Conservation (phyloP, 2,113 vertebrate genomes). For the Sinosuthora webbiana region DNA sequence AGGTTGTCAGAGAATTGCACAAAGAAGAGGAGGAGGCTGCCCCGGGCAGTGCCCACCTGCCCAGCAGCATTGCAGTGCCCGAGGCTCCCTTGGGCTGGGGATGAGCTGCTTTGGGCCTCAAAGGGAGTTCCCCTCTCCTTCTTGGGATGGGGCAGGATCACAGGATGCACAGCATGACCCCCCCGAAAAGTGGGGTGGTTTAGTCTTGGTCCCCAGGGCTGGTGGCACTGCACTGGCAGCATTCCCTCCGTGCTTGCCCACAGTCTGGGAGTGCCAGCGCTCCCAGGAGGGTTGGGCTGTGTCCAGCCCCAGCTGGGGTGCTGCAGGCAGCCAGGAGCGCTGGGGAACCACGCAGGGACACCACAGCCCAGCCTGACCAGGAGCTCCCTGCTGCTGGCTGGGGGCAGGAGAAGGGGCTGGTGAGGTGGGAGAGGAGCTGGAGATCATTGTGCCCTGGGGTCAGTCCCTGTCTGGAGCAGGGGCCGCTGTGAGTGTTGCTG, state of each 20-base stretch:
- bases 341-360: background rate
- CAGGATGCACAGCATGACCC: background rate
- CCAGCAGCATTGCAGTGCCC: background rate
- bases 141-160: background rate
- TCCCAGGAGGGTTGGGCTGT: background rate
- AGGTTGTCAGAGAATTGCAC: background rate
- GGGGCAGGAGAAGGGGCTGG: background rate
- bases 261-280: background rate
- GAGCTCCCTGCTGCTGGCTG: background rate
- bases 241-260: background rate
- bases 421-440: background rate
- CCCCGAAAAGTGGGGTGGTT: background rate
- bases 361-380: background rate
- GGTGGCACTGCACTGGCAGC: background rate
- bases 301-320: background rate
- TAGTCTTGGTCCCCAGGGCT: background rate
- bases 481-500: background rate
- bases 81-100: background rate
- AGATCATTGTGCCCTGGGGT: background rate
- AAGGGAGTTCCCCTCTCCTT: background rate
- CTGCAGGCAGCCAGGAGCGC: background rate
- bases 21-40: background rate
- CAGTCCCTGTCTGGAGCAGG: background rate
- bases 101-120: constrained; percentile 1
- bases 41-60: background rate